Conservation (phyloP, 1,140 invertebrate species). For the Brachionus calyciflorus region DNA sequence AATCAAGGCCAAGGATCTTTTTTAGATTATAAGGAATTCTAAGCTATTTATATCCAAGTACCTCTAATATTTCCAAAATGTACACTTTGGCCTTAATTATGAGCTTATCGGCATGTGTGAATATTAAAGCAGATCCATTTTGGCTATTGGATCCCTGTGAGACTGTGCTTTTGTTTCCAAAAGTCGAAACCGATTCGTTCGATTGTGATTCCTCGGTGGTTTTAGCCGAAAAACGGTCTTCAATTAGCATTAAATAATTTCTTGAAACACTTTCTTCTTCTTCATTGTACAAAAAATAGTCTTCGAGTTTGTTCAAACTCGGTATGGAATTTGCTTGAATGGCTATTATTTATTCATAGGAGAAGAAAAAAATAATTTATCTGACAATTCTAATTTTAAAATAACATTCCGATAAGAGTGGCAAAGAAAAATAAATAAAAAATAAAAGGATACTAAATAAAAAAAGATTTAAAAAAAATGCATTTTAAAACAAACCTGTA, state of each 20-base stretch:
- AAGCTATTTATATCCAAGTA: conserved; percentile 16
- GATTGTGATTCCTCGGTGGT: not conserved
- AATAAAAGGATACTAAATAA: too few relatives aligned
- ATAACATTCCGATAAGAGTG: too few relatives aligned
- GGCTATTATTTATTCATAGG: not conserved
- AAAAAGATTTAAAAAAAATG: too few relatives aligned
- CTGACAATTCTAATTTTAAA: too few relatives aligned
- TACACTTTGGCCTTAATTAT: conserved; percentile 46
- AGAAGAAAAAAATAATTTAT: too few relatives aligned
- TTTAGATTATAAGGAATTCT: not conserved
- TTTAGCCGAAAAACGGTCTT: conserved; percentile 12
- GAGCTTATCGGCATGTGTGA: conserved; percentile 38
- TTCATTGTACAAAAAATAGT: conserved; percentile 40
- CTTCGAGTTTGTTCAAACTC: conserved; percentile 13
- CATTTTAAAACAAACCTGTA: conserved; percentile 73
- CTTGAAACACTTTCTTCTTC: conserved; percentile 31
- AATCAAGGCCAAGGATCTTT: not conserved
- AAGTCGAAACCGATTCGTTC: conserved; percentile 11
- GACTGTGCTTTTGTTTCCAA: conserved; percentile 7
- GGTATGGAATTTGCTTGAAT: not conserved
- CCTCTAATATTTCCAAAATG: conserved; percentile 43
- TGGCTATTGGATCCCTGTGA: not conserved
- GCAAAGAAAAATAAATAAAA: too few relatives aligned
- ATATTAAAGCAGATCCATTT: not conserved
- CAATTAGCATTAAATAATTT: conserved; percentile 25